Evolutionary conservation across 2,888 invertebrate species (phyloP), one percentile per base, ranked within the genome.

Genomic region (Acronicta aceris): DNA sequence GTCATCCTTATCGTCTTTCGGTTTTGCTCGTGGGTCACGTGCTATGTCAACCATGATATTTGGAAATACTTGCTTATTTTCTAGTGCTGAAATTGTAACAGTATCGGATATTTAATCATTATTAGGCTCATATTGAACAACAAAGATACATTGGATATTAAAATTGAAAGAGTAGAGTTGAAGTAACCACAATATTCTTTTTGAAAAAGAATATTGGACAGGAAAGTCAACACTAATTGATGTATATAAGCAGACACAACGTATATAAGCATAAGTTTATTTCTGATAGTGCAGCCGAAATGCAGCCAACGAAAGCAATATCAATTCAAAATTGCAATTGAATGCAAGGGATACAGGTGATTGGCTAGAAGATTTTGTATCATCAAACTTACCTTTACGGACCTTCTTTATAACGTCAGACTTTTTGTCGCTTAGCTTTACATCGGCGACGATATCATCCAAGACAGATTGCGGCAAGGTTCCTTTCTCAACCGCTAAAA

Each of bases 401-500:
- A 72, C 73, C 10, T 67, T 68, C 8, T 0, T 53, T 33, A 51
- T 21, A 4, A 67, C 53, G 17, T 43, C 42, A 50, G 59, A 15
- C 16, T 51, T 48, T 13, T 15, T 68, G 21, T 73, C 68, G 21
- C 16, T 40, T 9, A 43, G 7, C 7, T 59, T 67, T 13, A 67
- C 12, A 12, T 67, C 46, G 0, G 27, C 46, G 25, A 47, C 30
- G 6, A 73, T 36, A 36, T 67, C 68, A 12, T 67, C 42, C 13
- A 59, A 8, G 16, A 67, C 43, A 8, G 53, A 50, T 4, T 30
- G 42, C 0, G 67, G 67, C 7, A 67, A 15, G 9, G 43, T 2
- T 21, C 60, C 53, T 10, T 54, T 43, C 0, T 50, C 16, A 10
- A 73, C 43, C 6, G 68, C 67, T 68, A 40, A 50, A 68, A 66